Base-by-base conservation (phyloP, 2,888 invertebrate species). In the Ctena decussata region DNA sequence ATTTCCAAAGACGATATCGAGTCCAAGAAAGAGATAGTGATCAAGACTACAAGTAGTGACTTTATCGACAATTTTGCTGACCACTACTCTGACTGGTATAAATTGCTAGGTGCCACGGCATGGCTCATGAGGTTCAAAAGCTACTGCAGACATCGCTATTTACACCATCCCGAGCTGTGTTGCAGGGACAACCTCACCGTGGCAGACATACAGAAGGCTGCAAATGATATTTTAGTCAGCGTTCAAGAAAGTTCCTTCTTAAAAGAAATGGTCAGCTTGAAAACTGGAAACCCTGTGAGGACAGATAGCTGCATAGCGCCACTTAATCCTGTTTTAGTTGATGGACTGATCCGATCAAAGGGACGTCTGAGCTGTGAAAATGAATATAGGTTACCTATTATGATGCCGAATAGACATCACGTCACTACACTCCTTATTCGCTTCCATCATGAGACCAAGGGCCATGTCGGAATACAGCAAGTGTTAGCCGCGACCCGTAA, bases 1-100 rank as follows among this genome's bases (percentile, higher is more conserved):
- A 41, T 76, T 76, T 49, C 57, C 12, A 49, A 76, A 21, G 76
- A 79, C 27, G 79, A 82, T n/a, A n/a, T n/a, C n/a, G n/a, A n/a
- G n/a, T n/a, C n/a, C n/a, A n/a, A n/a, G n/a, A n/a, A n/a, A n/a
- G 44, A 78, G 30, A 69, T 73, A 12, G 41, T 37, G n/a, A 69
- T 80, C 27, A 76, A 79, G 32, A 35, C 77, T 0, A 80, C 57
- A 11, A 44, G 57, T 35, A 72, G 44, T 69, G 8, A 70, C 30
- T 27, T 27, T 69, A 65, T 70, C 30, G 32, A 73, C n/a, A 46
- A 39, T 49, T 39, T 74, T 32, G 37, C 73, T 11, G 30, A 12
- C 8, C 32, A 69, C 12, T 77, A 27, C 69, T 82, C 73, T 21
- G 37, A 57, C 49, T 82, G 77, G 77, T n/a, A 6, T 11, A 78